These are phyloP conservation scores for Seira musarum DNA, from an alignment of 2,888 invertebrate genomes.

Conservation along the genomic window DNA sequence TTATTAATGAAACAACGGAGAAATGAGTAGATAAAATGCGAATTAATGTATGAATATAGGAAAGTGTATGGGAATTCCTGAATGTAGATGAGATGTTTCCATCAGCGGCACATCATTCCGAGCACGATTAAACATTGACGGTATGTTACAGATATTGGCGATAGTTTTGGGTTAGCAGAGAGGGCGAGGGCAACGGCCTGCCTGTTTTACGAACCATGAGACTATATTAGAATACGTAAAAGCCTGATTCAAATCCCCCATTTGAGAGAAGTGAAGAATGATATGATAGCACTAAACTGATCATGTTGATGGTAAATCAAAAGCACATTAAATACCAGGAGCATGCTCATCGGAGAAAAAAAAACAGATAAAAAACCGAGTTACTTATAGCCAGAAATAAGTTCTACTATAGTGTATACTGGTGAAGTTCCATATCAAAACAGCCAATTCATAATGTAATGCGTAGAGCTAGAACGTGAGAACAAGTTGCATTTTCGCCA, in stretches of 20 bases:
- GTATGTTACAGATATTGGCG: slow-evolving; percentile 67
- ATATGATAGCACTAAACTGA: too few species aligned
- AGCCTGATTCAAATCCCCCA: too few species aligned
- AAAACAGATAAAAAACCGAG: slow-evolving; percentile 19
- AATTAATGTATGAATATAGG: not conserved
- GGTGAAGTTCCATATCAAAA: too few species aligned
- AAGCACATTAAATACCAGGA: slow-evolving; percentile 47
- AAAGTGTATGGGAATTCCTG: not conserved
- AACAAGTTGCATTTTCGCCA: slow-evolving; percentile 46
- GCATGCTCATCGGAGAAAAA: slow-evolving; percentile 22
- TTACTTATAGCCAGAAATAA: too few species aligned
- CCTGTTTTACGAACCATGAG: slow-evolving; percentile 53
- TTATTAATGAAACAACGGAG: not conserved
- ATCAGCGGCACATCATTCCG: not conserved
- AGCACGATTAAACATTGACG: slow-evolving; percentile 35
- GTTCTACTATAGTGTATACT: too few species aligned
- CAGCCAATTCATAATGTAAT: slow-evolving; percentile 7
- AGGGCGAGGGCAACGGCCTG: slow-evolving; percentile 66
- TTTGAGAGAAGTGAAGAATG: not conserved
- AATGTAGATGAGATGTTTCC: not conserved
- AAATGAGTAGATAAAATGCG: slow-evolving; percentile 11
- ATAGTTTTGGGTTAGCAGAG: slow-evolving; percentile 62
- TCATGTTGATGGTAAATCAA: slow-evolving; percentile 19
- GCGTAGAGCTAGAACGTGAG: slow-evolving; percentile 25
- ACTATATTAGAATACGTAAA: too few species aligned